Evolutionary conservation across 53 echinoderm and acorn worm genomes (phyloP), one percentile per base, ranked within the genome.

Genomic region (Glandiceps talaboti): DNA sequence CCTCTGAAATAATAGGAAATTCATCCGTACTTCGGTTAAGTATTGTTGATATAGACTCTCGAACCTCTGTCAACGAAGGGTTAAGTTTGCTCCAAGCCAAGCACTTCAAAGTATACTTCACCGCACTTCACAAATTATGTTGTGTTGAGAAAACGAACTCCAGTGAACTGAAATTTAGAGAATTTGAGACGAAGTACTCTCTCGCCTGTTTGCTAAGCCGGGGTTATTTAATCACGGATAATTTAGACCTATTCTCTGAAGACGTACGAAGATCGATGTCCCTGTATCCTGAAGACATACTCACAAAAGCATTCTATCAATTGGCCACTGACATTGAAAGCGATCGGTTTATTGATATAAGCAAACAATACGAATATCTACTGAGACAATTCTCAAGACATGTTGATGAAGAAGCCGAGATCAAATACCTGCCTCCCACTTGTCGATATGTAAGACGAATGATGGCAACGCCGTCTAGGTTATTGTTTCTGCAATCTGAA

Each of bases 141-240:
- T n/a, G n/a, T n/a, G 20, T 45, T 45, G 6, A 6, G 64, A 12
- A 6, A 12, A 20, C 64, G 6, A 6, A 6, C 6, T 45, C 64
- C 64, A 12, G 6, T 6, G 64, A 45, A 45, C 20, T 45, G 64
- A 45, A 45, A 20, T 28, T 80, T 1, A 1, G 30, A 30, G 80
- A 80, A 64, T 80, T 80, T 80, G 80, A 80, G 1, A 64, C 29
- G 14, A 27, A 27, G 28, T 80, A 80, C 73, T 33, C 80, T 27
- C 28, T 80, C 29, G 80, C 33, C 20, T 73, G 28, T 14, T 29
- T 80, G 27, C 30, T 80, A 1, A 33, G 72, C 28, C 80, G 73
- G 1, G 80, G 73, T 73, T 80, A 64, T 14, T 25, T 10, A 28
- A 30, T 80, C 73, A 12, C 30, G n/a, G 80, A 80, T 72, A 14